Percentiles rank a stretch among this genome's conserved stretches.
Evolutionary conservation across 2,113 vertebrate species (phyloP).

Genomic region (Mesembrinibis cayennensis): DNA sequence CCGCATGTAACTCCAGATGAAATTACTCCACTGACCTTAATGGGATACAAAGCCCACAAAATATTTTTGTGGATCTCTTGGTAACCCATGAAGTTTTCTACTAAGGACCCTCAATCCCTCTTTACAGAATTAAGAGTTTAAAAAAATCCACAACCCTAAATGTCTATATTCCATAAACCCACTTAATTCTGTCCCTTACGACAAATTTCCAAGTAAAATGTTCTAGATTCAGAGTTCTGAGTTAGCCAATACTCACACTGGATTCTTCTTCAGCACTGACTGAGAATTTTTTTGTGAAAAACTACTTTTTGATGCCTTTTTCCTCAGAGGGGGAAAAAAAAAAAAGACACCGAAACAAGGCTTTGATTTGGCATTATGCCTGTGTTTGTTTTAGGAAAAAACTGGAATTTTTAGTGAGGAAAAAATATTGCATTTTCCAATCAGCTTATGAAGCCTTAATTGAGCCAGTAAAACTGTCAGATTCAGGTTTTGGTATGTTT

Average conservation of each 20-base stretch:
- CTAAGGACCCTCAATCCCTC: not conserved
- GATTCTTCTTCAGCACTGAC: not conserved
- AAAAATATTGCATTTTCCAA: not conserved
- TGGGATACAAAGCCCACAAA: not conserved
- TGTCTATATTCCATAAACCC: not conserved
- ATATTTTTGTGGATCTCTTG: not conserved
- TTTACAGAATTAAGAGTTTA: not conserved
- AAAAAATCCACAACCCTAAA: fast-evolving
- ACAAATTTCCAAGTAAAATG: not conserved
- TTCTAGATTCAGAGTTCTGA: not conserved
- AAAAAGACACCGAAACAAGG: not conserved
- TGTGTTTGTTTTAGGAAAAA: not conserved
- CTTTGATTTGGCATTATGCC: not conserved
- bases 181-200: not conserved
- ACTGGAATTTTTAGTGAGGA: not conserved
- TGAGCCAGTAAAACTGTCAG: not conserved
- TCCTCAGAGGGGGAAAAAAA: not conserved
- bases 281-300: not conserved
- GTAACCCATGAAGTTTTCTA: not conserved
- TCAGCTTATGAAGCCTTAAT: not conserved
- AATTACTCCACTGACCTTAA: not conserved
- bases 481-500: not conserved
- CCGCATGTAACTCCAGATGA: not conserved
- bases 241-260: not conserved
- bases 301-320: not conserved